Evolutionary conservation across 2,113 vertebrate species (phyloP).

Genomic region (Zapornia atra): DNA sequence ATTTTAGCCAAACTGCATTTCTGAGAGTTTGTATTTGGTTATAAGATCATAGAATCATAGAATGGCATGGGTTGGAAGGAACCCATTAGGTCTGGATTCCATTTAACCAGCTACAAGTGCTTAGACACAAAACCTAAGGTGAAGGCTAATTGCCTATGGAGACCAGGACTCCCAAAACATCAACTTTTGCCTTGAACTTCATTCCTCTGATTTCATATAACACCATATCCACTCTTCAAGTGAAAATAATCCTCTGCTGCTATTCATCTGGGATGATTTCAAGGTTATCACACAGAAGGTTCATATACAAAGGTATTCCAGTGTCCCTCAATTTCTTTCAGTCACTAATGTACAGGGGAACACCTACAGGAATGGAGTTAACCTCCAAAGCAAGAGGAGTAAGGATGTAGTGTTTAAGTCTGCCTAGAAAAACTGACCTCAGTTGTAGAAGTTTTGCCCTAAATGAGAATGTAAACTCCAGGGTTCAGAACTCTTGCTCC

Average conservation of each 20-base stretch:
- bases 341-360: too few species aligned
- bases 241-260: background rate
- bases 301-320: background rate
- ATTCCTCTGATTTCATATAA: background rate
- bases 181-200: background rate
- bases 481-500: background rate
- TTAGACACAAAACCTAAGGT: background rate
- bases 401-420: background rate
- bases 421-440: background rate
- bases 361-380: background rate
- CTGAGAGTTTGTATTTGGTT: background rate
- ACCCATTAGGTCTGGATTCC: background rate
- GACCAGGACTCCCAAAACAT: background rate
- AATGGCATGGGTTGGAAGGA: too few species aligned
- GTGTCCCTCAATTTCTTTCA: background rate
- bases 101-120: background rate
- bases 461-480: background rate
- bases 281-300: background rate
- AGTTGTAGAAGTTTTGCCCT: background rate
- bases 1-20: background rate
- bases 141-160: background rate
- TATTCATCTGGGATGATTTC: background rate
- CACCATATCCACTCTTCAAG: background rate
- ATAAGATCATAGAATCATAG: too few species aligned
- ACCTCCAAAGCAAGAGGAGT: background rate